Percentiles rank a stretch among this genome's conserved stretches.
Evolutionary conservation across 92 coral and sea anemone species (phyloP).

Genomic region (Zoanthus sansibaricus): DNA sequence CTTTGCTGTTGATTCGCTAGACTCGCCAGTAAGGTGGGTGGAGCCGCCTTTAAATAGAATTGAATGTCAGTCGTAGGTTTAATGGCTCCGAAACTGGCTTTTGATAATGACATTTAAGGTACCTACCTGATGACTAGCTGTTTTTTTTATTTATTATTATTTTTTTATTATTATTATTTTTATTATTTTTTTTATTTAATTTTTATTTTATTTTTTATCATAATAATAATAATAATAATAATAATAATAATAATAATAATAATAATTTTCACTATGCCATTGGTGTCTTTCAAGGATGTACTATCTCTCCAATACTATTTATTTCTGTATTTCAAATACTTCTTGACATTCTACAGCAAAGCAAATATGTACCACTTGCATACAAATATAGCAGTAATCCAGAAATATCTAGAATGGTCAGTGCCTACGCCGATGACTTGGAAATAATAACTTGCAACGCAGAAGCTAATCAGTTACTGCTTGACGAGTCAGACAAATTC

Average conservation of each 20-base stretch:
- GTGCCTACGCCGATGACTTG: conserved; percentile 10
- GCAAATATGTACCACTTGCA: not conserved
- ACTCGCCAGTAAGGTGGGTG: not conserved
- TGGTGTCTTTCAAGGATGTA: no score
- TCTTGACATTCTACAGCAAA: not conserved
- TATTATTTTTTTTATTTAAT: no score
- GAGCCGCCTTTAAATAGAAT: conserved; percentile 11
- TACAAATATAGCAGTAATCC: not conserved
- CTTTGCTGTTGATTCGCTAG: not conserved
- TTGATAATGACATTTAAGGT: conserved; percentile 5
- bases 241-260: no score
- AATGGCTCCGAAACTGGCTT: conserved; percentile 8
- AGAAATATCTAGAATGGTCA: not conserved
- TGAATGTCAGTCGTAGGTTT: conserved; percentile 3
- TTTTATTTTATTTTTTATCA: no score
- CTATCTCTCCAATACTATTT: no score
- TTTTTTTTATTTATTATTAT: not conserved
- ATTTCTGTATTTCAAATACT: no score
- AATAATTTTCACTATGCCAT: no score
- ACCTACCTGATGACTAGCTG: not conserved
- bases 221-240: no score
- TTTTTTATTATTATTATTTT: no score
- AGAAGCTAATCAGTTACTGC: not conserved
- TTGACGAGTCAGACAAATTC: not conserved
- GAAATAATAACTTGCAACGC: not conserved